A percentile compares a stretch with the other conserved stretches of the same genome.
phyloP scores from a whole-genome alignment of 2,113 vertebrate species.

The Electrona antarctica region DNA sequence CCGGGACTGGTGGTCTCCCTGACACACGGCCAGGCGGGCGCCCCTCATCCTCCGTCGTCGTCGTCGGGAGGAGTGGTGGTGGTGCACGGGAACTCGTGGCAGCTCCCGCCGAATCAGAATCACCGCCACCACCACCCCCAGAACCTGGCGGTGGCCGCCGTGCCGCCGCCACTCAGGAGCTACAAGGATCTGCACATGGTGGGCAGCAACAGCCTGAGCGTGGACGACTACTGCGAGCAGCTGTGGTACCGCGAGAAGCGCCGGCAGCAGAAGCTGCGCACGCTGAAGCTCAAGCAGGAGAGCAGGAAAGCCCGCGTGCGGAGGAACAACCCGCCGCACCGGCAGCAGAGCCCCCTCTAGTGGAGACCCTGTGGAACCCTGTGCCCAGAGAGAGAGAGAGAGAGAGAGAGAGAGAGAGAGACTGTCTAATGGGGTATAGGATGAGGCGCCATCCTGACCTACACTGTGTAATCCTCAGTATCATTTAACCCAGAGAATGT shows the following conservation, averaged over 20 bases:
- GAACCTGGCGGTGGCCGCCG: slow-evolving; percentile 15
- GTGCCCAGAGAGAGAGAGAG: background rate
- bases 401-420: slow-evolving; percentile 11
- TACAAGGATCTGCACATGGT: slow-evolving; percentile 78
- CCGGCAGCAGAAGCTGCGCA: slow-evolving; percentile 80
- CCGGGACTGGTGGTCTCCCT: fast-evolving
- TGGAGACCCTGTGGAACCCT: background rate
- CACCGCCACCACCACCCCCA: slow-evolving; percentile 5
- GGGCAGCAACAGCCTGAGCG: slow-evolving; percentile 67
- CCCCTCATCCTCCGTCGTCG: background rate
- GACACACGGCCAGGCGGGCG: slow-evolving; percentile 23
- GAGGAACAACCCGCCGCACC: slow-evolving; percentile 70
- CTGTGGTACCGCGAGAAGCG: slow-evolving; percentile 83
- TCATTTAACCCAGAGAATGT: no score
- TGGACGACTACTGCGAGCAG: slow-evolving; percentile 82
- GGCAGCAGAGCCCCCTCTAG: slow-evolving; percentile 28
- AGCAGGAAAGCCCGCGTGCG: slow-evolving; percentile 79
- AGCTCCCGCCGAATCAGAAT: background rate
- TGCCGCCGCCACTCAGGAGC: slow-evolving; percentile 44
- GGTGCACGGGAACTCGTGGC: slow-evolving; percentile 45
- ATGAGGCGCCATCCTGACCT: slow-evolving; percentile 1
- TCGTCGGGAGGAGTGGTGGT: background rate
- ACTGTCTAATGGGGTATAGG: background rate
- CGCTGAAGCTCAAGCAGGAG: slow-evolving; percentile 83
- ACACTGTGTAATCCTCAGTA: no score